Evolutionary conservation across 2,797 vertebrate species (phyloP).

Genomic region (Sebastiscus tertius): DNA sequence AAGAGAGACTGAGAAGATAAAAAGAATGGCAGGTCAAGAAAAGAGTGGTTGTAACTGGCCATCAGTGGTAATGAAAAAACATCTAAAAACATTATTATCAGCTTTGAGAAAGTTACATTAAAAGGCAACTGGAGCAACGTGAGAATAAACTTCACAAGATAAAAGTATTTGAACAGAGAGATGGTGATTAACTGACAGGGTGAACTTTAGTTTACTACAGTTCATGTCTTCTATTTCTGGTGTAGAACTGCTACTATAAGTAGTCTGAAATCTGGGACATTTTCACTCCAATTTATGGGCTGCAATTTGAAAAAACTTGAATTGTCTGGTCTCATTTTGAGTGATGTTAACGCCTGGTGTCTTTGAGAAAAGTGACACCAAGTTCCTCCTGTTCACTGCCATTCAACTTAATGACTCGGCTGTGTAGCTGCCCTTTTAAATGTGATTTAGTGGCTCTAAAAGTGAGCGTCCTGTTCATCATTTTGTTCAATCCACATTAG

Average conservation of each 20-base stretch:
- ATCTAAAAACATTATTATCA: neutral
- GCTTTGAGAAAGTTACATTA: neutral
- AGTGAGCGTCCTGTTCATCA: neutral
- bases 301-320: slow-evolving; percentile 1
- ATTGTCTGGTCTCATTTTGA: neutral
- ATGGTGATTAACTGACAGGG: neutral
- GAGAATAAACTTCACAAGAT: neutral
- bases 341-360: neutral
- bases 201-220: neutral
- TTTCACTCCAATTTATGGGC: slow-evolving; percentile 7
- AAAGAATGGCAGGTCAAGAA: neutral
- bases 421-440: slow-evolving; percentile 1
- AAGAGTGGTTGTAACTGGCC: neutral
- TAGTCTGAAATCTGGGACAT: slow-evolving; percentile 10
- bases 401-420: slow-evolving; percentile 1
- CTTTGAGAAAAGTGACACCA: slow-evolving; percentile 4
- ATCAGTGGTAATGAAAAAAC: neutral
- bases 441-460: neutral
- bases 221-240: neutral
- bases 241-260: neutral
- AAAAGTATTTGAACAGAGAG: neutral
- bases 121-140: neutral
- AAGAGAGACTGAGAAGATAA: neutral
- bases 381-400: neutral
- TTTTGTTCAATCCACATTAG: neutral